Base-by-base conservation (phyloP, 2,797 vertebrate species). In the Protonibea diacanthus region DNA sequence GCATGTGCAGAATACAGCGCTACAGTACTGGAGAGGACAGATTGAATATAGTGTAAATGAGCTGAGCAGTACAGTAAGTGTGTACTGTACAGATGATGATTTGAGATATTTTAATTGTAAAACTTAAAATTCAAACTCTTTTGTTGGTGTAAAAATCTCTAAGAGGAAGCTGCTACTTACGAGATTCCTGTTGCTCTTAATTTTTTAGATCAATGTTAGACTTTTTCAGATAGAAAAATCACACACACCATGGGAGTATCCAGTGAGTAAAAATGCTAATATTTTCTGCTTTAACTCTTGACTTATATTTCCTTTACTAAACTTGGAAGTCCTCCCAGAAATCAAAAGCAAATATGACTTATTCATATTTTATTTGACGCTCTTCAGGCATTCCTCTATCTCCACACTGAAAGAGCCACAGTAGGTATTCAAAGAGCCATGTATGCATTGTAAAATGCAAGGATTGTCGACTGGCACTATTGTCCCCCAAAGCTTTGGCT, bases 401-500 rank as follows among this genome's bases (percentile, higher is more conserved):
- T 82, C 42, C 13, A 38, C 45, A 3, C 11, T 55, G 5, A 63
- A 70, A 25, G 18, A 64, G 59, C 58, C 48, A 13, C 20, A 25
- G 11, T 23, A 20, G n/a, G 18, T 69, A 71, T 55, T 80, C 63
- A 83, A 58, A 75, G 38, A 83, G 59, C 56, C 58, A 40, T 51
- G 80, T 83, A 67, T 87, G 78, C 53, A 67, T 65, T 71, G 72
- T 63, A 78, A 86, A 86, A 81, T 64, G 45, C 63, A 73, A 20
- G 44, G 60, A 81, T 85, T 85, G 61, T 84, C 59, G 44, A 71
- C 53, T 71, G 65, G 56, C n/a, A 56, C 82, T 63, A 87, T 90
- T 89, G 89, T 94, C 77, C 76, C 58, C 71, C 47, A 81, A 88
- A 90, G 82, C 89, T 91, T 89, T 78, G 59, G 57, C 82, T 93